phyloP scores from a whole-genome alignment of 1,140 invertebrate genomes.

The Lordiphosa mommai region DNA sequence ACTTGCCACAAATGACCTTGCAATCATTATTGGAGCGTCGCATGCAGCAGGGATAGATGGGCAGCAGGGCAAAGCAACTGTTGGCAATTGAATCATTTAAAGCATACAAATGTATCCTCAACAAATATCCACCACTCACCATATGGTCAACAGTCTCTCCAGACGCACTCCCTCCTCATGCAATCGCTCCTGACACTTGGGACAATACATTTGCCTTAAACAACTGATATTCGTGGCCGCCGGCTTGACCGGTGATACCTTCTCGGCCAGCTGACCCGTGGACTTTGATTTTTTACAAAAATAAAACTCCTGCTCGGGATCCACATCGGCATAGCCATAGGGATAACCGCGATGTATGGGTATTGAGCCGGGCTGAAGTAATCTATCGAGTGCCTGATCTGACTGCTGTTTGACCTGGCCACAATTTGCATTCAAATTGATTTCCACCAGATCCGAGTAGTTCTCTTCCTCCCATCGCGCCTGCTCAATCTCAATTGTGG shows the following conservation, averaged over 20 bases:
- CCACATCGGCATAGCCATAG: conserved; percentile 52
- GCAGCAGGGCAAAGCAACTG: conserved; percentile 66
- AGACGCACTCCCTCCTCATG: conserved; percentile 65
- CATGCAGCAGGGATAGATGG: conserved; percentile 64
- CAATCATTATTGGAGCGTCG: conserved; percentile 54
- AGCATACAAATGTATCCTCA: not conserved
- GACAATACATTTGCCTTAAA: conserved; percentile 71
- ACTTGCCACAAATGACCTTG: conserved; percentile 72
- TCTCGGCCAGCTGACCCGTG: conserved; percentile 57
- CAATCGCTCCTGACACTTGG: conserved; percentile 64
- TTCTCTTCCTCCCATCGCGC: conserved; percentile 10
- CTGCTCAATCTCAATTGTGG: conserved; percentile 1
- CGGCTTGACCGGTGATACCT: conserved; percentile 49
- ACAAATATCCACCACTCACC: conserved; percentile 31
- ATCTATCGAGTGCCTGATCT: conserved; percentile 43
- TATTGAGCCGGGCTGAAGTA: conserved; percentile 24
- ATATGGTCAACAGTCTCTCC: conserved; percentile 58
- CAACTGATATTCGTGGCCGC: conserved; percentile 65
- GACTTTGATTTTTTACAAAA: conserved; percentile 65
- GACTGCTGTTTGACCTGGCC: conserved; percentile 44
- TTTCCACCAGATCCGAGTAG: conserved; percentile 52
- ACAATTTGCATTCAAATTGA: conserved; percentile 47
- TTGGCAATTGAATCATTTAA: not conserved
- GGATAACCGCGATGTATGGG: conserved; percentile 61
- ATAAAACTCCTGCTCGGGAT: conserved; percentile 45